phyloP scores from a whole-genome alignment of 2,113 vertebrate species.

The Macrotus californicus region DNA sequence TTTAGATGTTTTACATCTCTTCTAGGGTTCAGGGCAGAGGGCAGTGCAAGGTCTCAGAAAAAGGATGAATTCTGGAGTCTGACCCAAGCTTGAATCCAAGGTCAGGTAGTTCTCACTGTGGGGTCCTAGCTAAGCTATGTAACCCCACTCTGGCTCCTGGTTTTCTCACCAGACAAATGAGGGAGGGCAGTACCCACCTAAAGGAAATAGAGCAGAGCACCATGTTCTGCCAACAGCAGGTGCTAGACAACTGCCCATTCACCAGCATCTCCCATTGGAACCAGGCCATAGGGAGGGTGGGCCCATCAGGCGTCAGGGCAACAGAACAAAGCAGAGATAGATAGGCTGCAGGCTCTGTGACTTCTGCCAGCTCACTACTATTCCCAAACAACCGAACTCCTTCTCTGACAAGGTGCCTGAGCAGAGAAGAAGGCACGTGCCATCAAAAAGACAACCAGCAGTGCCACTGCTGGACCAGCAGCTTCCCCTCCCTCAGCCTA shows the following conservation, averaged over 20 bases:
- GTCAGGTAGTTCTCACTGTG: not conserved
- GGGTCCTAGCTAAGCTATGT: not conserved
- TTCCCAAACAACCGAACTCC: not conserved
- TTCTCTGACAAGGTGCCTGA: not conserved
- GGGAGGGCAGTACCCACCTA: not conserved
- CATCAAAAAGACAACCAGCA: not conserved
- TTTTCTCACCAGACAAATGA: not conserved
- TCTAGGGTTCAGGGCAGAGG: not conserved
- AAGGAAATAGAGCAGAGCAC: not conserved
- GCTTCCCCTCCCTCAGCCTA: conserved; percentile 37
- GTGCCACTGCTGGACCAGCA: conserved; percentile 27
- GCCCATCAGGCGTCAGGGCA: not conserved
- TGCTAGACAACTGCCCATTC: not conserved
- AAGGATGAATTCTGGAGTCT: not conserved
- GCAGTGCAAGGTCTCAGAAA: not conserved
- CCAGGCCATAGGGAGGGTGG: not conserved
- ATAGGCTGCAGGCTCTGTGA: not conserved
- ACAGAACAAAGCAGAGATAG: not conserved
- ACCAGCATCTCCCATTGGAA: not conserved
- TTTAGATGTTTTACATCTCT: not conserved
- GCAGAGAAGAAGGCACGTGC: not conserved
- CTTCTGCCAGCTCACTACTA: not conserved
- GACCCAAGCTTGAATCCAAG: not conserved
- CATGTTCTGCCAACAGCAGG: not conserved
- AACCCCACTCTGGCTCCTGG: not conserved